A percentile compares a stretch with the other conserved stretches of the same genome.
Conservation (phyloP, 35 echinoderm and acorn worm genomes). For the Patiria miniata region DNA sequence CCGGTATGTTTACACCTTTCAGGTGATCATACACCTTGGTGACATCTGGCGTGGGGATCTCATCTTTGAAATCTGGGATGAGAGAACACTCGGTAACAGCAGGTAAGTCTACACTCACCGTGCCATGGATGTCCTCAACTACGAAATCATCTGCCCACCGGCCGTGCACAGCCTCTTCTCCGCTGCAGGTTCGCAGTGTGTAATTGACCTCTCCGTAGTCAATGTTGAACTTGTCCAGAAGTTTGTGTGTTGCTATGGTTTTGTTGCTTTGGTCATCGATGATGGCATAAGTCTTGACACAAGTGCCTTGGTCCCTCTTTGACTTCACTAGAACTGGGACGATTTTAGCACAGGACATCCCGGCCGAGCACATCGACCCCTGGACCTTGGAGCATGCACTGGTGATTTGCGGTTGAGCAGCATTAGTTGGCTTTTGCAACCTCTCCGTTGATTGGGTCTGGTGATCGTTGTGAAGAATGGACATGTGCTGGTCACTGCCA, state of each 20-base stretch:
- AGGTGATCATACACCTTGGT: constrained; percentile 34
- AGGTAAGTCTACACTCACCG: constrained; percentile 23
- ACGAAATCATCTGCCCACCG: background rate
- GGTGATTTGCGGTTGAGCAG: too few species aligned
- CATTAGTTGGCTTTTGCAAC: too few species aligned
- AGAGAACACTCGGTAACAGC: constrained; percentile 21
- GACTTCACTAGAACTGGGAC: constrained; percentile 39
- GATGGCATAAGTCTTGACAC: constrained; percentile 44
- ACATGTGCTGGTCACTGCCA: constrained; percentile 10
- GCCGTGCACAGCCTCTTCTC: background rate
- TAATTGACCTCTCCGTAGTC: constrained; percentile 14
- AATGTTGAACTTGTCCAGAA: constrained; percentile 36
- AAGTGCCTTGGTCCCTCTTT: constrained; percentile 16
- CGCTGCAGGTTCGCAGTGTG: background rate
- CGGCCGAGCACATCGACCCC: background rate
- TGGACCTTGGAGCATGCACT: too few species aligned
- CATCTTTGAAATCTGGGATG: constrained; percentile 24
- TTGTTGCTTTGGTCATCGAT: constrained; percentile 33
- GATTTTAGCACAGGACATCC: constrained; percentile 29
- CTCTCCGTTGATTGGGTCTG: background rate
- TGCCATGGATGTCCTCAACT: constrained; percentile 11
- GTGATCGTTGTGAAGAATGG: constrained; percentile 17
- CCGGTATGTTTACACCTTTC: constrained; percentile 35
- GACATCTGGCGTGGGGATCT: constrained; percentile 30
- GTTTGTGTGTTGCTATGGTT: background rate